Evolutionary conservation across 1,140 invertebrate species (phyloP).

Genomic region (Sinonovacula constricta): DNA sequence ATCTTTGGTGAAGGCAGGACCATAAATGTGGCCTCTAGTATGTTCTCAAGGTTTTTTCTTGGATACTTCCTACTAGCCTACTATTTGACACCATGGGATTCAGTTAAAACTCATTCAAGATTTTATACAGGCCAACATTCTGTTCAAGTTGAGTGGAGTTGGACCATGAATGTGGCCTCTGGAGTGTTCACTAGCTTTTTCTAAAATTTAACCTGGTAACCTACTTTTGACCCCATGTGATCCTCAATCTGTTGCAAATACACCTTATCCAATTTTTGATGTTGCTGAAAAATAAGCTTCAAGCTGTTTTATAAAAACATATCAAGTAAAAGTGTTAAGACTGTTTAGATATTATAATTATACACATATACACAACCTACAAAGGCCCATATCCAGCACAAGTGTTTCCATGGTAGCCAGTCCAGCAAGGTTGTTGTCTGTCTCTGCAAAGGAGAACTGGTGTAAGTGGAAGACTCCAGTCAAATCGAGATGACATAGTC

Average conservation of each 20-base stretch:
- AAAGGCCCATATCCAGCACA: too few species aligned
- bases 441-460: slow-evolving; percentile 14
- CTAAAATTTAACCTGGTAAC: not conserved
- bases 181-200: not conserved
- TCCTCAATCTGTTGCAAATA: too few species aligned
- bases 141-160: not conserved
- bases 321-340: too few species aligned
- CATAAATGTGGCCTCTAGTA: not conserved
- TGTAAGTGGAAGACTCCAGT: not conserved
- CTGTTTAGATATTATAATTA: too few species aligned
- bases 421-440: too few species aligned
- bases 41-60: not conserved
- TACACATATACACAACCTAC: too few species aligned
- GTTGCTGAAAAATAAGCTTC: too few species aligned
- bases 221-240: not conserved
- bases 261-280: too few species aligned
- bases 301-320: too few species aligned
- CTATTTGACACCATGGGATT: not conserved
- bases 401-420: too few species aligned
- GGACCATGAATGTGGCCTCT: not conserved
- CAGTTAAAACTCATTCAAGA: not conserved
- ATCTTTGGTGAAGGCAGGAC: not conserved
- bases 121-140: not conserved
- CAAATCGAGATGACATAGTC: slow-evolving; percentile 5
- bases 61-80: not conserved